Base-by-base conservation (phyloP, 2,113 vertebrate genomes). In the Acanthochromis polyacanthus region DNA sequence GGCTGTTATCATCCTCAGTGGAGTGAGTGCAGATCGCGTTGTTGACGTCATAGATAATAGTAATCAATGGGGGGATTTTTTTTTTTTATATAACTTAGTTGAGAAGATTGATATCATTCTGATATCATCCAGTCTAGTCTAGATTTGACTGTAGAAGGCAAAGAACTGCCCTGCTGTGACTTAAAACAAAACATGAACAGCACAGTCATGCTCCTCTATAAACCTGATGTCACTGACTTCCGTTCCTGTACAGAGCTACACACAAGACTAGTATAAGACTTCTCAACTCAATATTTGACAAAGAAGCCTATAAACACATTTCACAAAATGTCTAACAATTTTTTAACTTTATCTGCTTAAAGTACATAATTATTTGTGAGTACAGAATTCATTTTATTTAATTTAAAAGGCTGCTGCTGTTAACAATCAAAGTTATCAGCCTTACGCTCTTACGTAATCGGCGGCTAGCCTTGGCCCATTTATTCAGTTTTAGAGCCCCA, bases 1-100 rank as follows among this genome's bases (percentile, higher is more conserved):
- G 91, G 97, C 98, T 17, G 98, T 99, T 89, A 97, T 99, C 71
- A 99, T 99, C 89, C 96, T 99, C 81, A 99, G 98, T 32, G 98
- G 98, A 93, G 98, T 99, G 91, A 94, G 78, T 55, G 38, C 38
- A n/a, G n/a, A 7, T 17, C 9, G 25, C 46, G 7, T 22, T 20
- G 5, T 59, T 43, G 4, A 48, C 28, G 3, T n/a, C 11, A 19
- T 10, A 17, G 22, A 15, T 10, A 15, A 61, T 40, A 30, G 30
- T 30, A 30, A 30, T 30, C 30, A 5, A 30, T n/a, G 30, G 30
- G 30, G 4, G 30, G 30, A 30, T 4, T 5, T 30, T 4, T 30
- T 30, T n/a, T n/a, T n/a, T n/a, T n/a, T n/a, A n/a, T n/a, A n/a
- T 36, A 36, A 9, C 32, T 10, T 36, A 10, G 6, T 9, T 36